Evolutionary conservation across 2,113 vertebrate genomes (phyloP).

Genomic region (Peromyscus maniculatus): DNA sequence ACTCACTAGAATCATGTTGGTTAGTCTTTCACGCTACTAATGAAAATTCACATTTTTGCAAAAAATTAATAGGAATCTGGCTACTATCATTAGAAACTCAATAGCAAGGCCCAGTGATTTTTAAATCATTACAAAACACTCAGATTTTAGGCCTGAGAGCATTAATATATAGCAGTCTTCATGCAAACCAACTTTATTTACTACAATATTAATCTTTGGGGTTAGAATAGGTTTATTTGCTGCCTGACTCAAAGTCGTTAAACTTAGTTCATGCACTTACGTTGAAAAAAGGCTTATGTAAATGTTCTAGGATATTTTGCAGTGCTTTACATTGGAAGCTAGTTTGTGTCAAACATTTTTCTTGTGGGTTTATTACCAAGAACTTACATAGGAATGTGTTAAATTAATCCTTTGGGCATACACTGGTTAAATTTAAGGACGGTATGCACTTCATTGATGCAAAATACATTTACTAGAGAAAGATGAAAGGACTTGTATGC

Average conservation of each 20-base stretch:
- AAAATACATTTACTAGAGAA: background rate
- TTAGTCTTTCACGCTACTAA: slow-evolving; percentile 63
- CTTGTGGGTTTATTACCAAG: slow-evolving; percentile 48
- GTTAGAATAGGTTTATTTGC: slow-evolving; percentile 62
- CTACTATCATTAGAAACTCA: slow-evolving; percentile 47
- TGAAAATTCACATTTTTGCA: slow-evolving; percentile 41
- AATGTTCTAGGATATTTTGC: slow-evolving; percentile 60
- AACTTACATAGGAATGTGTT: background rate
- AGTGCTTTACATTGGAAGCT: slow-evolving; percentile 64
- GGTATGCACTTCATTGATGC: background rate
- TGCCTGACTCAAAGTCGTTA: slow-evolving; percentile 49
- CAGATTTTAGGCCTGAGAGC: background rate
- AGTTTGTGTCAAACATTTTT: slow-evolving; percentile 58
- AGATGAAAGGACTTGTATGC: background rate
- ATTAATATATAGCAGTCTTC: slow-evolving; percentile 55
- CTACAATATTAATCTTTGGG: slow-evolving; percentile 54
- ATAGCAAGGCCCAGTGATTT: slow-evolving; percentile 34
- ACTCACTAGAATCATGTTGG: slow-evolving; percentile 52
- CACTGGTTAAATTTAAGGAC: slow-evolving; percentile 32
- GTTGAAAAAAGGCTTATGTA: slow-evolving; percentile 66
- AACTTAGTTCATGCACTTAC: slow-evolving; percentile 30
- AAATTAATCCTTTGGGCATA: slow-evolving; percentile 43
- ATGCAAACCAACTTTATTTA: slow-evolving; percentile 12
- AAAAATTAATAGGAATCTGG: slow-evolving; percentile 41
- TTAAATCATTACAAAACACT: slow-evolving; percentile 64